These are phyloP conservation scores for Panorpa germanica DNA, from an alignment of 2,888 invertebrate genomes.

Conservation along the genomic window DNA sequence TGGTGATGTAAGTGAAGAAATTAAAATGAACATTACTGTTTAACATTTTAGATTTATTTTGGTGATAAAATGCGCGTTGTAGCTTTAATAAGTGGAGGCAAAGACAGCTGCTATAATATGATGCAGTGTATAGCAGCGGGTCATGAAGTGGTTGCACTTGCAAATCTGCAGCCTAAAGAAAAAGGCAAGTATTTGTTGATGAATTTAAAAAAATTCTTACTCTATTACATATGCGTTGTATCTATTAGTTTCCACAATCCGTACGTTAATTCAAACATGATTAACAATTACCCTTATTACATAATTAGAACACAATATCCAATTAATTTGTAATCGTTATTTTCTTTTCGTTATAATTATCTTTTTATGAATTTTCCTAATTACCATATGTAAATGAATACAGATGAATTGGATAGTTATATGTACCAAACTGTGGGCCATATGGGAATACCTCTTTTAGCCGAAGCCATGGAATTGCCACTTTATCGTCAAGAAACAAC, in stretches of 20 bases:
- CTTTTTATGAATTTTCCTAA: neutral
- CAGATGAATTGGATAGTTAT: slow-evolving; percentile 87
- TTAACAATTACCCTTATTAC: neutral
- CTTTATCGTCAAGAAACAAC: slow-evolving; percentile 69
- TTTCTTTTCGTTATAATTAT: neutral
- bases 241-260: neutral
- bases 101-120: slow-evolving; percentile 99
- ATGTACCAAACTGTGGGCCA: slow-evolving; percentile 99
- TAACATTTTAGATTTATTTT: too few species aligned
- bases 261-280: neutral
- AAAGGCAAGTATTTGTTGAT: slow-evolving; percentile 35
- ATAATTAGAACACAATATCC: neutral
- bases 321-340: neutral
- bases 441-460: slow-evolving; percentile 79
- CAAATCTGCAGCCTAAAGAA: slow-evolving; percentile 77
- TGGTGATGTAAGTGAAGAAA: too few species aligned
- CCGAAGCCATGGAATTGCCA: slow-evolving; percentile 86
- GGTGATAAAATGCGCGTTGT: slow-evolving; percentile 79
- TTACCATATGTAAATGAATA: slow-evolving; percentile 14
- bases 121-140: slow-evolving; percentile 94
- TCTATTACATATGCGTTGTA: neutral
- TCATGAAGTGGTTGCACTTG: slow-evolving; percentile 83
- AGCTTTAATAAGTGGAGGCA: slow-evolving; percentile 90
- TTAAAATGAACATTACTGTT: too few species aligned
- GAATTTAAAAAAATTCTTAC: neutral